A percentile compares a stretch with the other conserved stretches of the same genome.
Conservation (phyloP, 2,113 vertebrate genomes). For the Lamprologus lemairii region DNA sequence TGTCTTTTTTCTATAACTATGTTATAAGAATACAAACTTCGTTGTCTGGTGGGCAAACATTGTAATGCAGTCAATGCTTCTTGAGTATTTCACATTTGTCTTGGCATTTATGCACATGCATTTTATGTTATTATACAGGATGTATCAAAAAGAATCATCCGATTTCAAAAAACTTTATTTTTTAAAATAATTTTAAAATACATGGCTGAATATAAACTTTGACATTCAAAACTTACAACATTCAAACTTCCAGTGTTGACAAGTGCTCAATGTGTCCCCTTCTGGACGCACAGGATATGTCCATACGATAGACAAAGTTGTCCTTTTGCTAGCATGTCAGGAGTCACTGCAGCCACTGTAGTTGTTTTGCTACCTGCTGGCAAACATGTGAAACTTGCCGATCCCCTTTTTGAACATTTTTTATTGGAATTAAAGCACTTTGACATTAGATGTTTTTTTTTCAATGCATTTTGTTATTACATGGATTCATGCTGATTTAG, state of each 20-base stretch:
- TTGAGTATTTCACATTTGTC: neutral
- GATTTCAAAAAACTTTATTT: neutral
- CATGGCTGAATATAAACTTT: neutral
- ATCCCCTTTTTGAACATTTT: neutral
- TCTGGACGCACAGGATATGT: neutral
- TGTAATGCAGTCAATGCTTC: neutral
- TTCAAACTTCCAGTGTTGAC: neutral
- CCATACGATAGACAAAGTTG: neutral
- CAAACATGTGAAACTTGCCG: neutral
- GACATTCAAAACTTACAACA: neutral
- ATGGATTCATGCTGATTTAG: neutral
- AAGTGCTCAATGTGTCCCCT: neutral
- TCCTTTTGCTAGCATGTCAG: neutral
- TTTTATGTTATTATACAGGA: neutral
- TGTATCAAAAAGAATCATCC: neutral
- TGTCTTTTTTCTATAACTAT: neutral
- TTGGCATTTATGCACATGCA: neutral
- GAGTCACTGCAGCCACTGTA: neutral
- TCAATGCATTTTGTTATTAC: neutral
- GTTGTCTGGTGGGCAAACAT: neutral
- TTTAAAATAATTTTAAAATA: neutral
- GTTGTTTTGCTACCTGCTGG: neutral
- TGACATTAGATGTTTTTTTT: fast-evolving
- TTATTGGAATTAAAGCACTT: neutral
- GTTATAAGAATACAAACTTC: neutral